Percentiles rank a stretch among this genome's conserved stretches.
phyloP scores from a whole-genome alignment of 2,113 vertebrate genomes.

The Ptilonorhynchus violaceus region DNA sequence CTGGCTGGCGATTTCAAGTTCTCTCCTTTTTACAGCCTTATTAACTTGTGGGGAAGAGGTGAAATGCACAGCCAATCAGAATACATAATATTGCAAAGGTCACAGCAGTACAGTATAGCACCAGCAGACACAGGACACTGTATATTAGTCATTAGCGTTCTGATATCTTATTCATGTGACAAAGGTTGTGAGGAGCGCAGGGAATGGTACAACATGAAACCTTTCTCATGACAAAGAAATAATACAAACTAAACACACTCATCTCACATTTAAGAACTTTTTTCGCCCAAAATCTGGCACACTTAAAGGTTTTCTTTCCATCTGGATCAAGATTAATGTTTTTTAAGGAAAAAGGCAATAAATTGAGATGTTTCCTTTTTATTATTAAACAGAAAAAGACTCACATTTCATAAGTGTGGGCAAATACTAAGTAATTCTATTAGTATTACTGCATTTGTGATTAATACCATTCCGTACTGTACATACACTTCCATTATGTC shows the following conservation, averaged over 20 bases:
- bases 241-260: slow-evolving; percentile 47
- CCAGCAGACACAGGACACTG: slow-evolving; percentile 53
- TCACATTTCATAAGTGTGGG: neutral
- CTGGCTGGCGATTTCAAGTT: slow-evolving; percentile 76
- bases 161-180: slow-evolving; percentile 80
- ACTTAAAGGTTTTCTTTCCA: neutral
- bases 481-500: neutral
- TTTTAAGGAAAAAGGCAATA: neutral
- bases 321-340: slow-evolving; percentile 13
- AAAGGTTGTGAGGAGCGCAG: slow-evolving; percentile 68
- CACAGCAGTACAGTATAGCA: slow-evolving; percentile 50
- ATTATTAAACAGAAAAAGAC: neutral
- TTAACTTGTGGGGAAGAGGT: slow-evolving; percentile 78
- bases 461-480: neutral
- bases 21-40: slow-evolving; percentile 81
- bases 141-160: slow-evolving; percentile 69
- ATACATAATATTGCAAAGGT: slow-evolving; percentile 78
- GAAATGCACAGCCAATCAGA: slow-evolving; percentile 77
- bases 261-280: slow-evolving; percentile 2
- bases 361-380: neutral
- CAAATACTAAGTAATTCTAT: neutral
- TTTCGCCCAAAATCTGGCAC: neutral
- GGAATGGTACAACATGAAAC: slow-evolving; percentile 70
- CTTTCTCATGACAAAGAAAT: slow-evolving; percentile 60
- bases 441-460: neutral